These are phyloP conservation scores for Loxodonta africana DNA, from an alignment of 2,113 vertebrate genomes.

Conservation along the genomic window DNA sequence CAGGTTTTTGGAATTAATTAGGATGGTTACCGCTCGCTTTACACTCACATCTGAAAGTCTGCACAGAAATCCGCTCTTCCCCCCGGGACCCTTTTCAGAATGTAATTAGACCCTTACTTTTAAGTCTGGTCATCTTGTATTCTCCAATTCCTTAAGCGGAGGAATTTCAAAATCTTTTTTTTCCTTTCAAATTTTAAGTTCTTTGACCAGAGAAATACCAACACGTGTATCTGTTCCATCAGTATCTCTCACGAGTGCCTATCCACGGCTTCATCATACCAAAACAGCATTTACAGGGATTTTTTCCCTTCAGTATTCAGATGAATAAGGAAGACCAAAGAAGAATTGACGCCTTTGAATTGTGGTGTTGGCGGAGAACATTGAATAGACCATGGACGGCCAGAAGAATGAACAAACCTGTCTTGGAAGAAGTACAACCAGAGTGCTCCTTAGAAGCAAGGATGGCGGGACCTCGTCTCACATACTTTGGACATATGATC, in stretches of 20 bases:
- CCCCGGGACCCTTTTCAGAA: neutral
- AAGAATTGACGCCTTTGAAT: too few species aligned
- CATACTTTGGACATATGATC: too few species aligned
- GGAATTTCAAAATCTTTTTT: neutral
- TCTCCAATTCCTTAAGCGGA: neutral
- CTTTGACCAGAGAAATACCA: rapidly evolving
- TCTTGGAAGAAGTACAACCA: too few species aligned
- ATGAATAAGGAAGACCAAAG: too few species aligned
- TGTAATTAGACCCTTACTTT: neutral
- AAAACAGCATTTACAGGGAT: neutral
- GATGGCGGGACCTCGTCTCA: too few species aligned
- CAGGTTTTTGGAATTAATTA: neutral
- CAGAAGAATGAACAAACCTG: too few species aligned
- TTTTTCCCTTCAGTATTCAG: too few species aligned
- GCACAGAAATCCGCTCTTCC: rapidly evolving
- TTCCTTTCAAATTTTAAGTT: neutral
- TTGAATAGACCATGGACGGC: too few species aligned
- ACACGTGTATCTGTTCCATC: rapidly evolving
- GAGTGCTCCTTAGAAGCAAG: too few species aligned
- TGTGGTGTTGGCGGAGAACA: too few species aligned
- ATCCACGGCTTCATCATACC: too few species aligned
- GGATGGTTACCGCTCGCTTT: rapidly evolving
- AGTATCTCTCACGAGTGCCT: neutral
- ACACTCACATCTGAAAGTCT: rapidly evolving
- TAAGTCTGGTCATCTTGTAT: too few species aligned